Evolutionary conservation across 2,113 vertebrate genomes (phyloP).

Genomic region (Desmodus rotundus): DNA sequence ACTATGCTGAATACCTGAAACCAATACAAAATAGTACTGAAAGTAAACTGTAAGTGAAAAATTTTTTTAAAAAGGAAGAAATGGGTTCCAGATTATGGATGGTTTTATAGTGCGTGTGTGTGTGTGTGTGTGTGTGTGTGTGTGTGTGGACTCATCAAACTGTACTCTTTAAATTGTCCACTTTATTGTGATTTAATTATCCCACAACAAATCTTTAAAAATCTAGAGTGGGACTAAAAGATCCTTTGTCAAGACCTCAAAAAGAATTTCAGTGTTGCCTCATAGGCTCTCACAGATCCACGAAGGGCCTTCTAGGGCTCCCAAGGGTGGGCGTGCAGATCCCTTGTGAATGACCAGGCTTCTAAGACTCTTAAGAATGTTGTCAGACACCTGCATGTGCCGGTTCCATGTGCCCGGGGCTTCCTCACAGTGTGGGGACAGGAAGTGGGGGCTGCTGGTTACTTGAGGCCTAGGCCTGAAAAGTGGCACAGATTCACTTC

Average conservation of each 20-base stretch:
- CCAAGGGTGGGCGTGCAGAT: background rate
- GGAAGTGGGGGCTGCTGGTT: background rate
- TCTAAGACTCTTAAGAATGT: background rate
- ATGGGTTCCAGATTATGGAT: background rate
- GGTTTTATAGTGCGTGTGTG: background rate
- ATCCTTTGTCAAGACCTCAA: background rate
- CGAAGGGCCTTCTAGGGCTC: background rate
- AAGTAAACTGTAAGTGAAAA: background rate
- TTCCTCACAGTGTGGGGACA: background rate
- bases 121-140: rapidly evolving
- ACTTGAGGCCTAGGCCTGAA: background rate
- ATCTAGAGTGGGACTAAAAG: background rate
- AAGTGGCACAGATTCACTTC: background rate
- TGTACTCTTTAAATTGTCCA: background rate
- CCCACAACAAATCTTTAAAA: background rate
- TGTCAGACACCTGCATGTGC: background rate
- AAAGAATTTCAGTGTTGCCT: background rate
- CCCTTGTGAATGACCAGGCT: background rate
- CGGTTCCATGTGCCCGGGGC: background rate
- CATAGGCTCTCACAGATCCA: background rate
- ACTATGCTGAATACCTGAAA: background rate
- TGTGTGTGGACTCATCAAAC: background rate
- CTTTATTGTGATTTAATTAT: background rate
- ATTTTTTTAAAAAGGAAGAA: background rate
- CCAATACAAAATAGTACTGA: background rate